Conservation (phyloP, 2,888 invertebrate genomes). For the Belgica antarctica region DNA sequence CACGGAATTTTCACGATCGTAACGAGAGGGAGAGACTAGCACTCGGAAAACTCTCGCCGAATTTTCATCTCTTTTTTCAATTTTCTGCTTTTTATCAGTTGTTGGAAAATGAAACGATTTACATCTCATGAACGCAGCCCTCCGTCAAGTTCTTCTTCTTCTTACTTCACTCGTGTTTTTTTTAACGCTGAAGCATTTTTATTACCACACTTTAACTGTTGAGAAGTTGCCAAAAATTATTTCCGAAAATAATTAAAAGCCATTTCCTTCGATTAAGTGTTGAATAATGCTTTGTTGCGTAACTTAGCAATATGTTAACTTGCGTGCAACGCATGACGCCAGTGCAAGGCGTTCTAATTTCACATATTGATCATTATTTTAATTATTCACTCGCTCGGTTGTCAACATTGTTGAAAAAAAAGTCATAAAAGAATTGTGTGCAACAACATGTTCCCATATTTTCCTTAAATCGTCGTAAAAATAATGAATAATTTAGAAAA, state of each 20-base stretch:
- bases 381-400: too few relatives aligned
- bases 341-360: too few relatives aligned
- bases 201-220: neutral
- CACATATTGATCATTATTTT: too few relatives aligned
- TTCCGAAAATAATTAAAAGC: neutral
- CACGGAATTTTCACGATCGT: neutral
- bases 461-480: neutral
- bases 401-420: too few relatives aligned
- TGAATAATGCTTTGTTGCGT: too few relatives aligned
- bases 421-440: neutral
- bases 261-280: too few relatives aligned
- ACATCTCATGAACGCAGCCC: neutral
- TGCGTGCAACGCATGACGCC: too few relatives aligned
- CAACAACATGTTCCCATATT: too few relatives aligned
- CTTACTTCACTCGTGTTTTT: constrained; percentile 1
- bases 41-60: constrained; percentile 30
- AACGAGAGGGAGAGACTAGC: neutral
- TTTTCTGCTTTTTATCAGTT: neutral
- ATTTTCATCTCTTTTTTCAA: too few relatives aligned
- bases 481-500: too few relatives aligned
- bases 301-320: too few relatives aligned
- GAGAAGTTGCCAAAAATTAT: neutral
- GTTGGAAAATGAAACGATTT: constrained; percentile 31
- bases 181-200: neutral
- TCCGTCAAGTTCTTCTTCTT: neutral